These are phyloP conservation scores for Buathra laborator DNA, from an alignment of 2,888 invertebrate genomes.

Conservation along the genomic window DNA sequence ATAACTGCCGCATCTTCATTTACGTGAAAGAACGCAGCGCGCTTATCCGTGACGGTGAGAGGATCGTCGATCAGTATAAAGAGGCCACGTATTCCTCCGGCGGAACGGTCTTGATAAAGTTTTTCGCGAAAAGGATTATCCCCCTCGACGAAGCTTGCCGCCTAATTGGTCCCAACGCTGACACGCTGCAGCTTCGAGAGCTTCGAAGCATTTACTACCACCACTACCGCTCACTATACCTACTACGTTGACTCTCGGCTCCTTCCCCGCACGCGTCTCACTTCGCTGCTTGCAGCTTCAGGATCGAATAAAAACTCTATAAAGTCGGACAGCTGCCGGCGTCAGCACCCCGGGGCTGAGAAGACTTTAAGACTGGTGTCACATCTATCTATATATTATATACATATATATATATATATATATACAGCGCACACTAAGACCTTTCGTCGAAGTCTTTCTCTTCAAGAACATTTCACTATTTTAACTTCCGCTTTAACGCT, in stretches of 20 bases:
- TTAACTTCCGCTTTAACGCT: constrained; percentile 62
- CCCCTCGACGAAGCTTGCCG: constrained; percentile 48
- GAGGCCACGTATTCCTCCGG: constrained; percentile 7
- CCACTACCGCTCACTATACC: background rate
- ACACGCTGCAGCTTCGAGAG: constrained; percentile 29
- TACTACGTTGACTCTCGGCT: constrained; percentile 1
- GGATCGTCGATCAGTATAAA: constrained; percentile 3
- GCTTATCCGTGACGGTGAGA: background rate
- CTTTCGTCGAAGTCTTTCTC: constrained; percentile 29
- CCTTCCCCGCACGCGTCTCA: constrained; percentile 10
- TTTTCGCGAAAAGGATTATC: constrained; percentile 59
- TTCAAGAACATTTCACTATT: constrained; percentile 50
- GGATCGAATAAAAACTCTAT: constrained; percentile 55
- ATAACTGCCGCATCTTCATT: background rate
- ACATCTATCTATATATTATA: background rate
- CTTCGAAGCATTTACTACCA: constrained; percentile 28
- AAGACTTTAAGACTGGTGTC: constrained; percentile 43
- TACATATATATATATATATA: constrained; percentile 16
- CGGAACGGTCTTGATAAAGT: constrained; percentile 27
- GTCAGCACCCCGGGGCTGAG: constrained; percentile 35
- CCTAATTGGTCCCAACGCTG: constrained; percentile 61
- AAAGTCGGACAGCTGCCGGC: constrained; percentile 55
- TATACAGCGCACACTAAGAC: background rate
- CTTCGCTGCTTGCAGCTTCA: constrained; percentile 41
- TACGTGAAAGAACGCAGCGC: background rate